Evolutionary conservation across 2,113 vertebrate genomes (phyloP).

Genomic region (Trematomus loennbergii): DNA sequence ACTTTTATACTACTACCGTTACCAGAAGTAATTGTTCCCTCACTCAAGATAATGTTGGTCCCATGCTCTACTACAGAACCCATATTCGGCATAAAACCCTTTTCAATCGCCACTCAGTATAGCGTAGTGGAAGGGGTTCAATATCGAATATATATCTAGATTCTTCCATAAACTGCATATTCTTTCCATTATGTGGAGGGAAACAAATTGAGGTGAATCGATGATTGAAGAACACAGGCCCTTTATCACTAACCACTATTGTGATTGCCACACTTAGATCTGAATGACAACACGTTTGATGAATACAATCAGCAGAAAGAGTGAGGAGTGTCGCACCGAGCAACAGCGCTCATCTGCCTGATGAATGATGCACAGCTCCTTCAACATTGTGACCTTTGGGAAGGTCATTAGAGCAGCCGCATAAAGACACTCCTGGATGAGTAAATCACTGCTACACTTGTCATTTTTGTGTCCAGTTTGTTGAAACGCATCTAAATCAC

Average conservation of each 20-base stretch:
- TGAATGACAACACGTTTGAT: background rate
- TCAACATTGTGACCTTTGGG: constrained; percentile 63
- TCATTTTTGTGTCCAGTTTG: constrained; percentile 27
- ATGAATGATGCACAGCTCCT: constrained; percentile 47
- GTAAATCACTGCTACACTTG: constrained; percentile 35
- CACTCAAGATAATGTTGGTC: background rate
- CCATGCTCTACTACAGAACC: constrained; percentile 3
- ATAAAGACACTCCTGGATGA: constrained; percentile 15
- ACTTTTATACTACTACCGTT: background rate
- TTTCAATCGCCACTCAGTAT: background rate
- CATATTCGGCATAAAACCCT: background rate
- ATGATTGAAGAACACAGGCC: background rate
- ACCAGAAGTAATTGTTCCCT: background rate
- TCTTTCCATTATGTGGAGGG: background rate
- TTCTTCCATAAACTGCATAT: background rate
- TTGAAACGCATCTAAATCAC: constrained; percentile 24
- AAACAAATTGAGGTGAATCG: background rate
- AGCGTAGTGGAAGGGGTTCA: background rate
- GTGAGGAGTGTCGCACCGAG: background rate
- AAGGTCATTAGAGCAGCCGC: constrained; percentile 66
- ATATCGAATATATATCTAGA: too few relatives aligned
- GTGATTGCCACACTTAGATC: background rate
- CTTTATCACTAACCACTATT: constrained; percentile 3
- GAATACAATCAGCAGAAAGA: background rate
- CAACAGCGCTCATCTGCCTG: constrained; percentile 34